Base-by-base conservation (phyloP, 2,113 vertebrate genomes). In the Symphodus melops region DNA sequence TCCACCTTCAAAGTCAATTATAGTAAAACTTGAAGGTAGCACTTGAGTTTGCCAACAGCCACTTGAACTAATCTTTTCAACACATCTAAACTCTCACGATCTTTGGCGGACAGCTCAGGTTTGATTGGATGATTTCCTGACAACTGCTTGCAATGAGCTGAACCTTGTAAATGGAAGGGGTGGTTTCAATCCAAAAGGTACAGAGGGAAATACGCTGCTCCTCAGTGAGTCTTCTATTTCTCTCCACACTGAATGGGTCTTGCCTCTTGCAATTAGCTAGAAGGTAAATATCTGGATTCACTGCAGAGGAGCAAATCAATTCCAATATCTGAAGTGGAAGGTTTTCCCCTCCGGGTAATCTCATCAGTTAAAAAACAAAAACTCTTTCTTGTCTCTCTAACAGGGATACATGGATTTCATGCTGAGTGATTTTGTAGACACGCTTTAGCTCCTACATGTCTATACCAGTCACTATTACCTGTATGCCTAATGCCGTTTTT, bases 251-350 rank as follows among this genome's bases (percentile, higher is more conserved):
- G 55, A 90, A 82, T 68, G 61, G 55, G 39, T 37, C 62, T 81
- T 90, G 88, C 65, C 87, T 83, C 66, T 76, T 69, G 79, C 84
- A 92, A 91, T 92, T 92, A 92, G 85, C 85, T 74, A 57, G 76
- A 79, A 89, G 86, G 87, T 91, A 89, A 91, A 91, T 89, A 90
- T 88, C 85, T 89, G 75, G 72, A 33, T 82, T 83, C 7, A 21
- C 86, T 69, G 75, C 66, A 68, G 77, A 88, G 78, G 75, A 89
- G 71, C 39, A 56, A 89, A 92, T 92, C 92, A 89, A 93, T 92
- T 88, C 82, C 85, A 92, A 89, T 92, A 89, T 92, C 59, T 82
- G 54, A 65, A 89, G 85, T 81, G 83, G 70, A 87, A 82, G 75
- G 85, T 83, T 77, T 83, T 86, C 71, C 80, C 86, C 86, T 72